Evolutionary conservation across 2,888 invertebrate species (phyloP).

Genomic region (Plutella xylostella): DNA sequence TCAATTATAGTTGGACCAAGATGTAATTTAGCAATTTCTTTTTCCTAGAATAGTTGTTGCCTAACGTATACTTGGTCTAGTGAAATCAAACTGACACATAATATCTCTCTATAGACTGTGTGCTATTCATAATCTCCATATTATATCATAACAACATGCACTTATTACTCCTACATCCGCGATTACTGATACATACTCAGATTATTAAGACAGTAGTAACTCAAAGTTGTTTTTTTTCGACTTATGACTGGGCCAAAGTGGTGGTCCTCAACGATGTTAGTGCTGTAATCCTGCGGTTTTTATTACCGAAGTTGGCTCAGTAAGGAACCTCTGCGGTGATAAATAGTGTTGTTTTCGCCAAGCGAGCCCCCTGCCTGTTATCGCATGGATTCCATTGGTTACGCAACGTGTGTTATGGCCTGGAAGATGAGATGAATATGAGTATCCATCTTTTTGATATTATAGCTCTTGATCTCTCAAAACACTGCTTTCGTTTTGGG

Average conservation of each 20-base stretch:
- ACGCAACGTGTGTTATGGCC: conserved; percentile 1
- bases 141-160: no score
- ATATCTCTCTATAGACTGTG: background rate
- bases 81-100: conserved; percentile 1
- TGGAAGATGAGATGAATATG: no score
- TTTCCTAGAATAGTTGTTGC: conserved; percentile 10
- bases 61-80: conserved; percentile 7
- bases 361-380: conserved; percentile 28
- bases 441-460: no score
- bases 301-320: conserved; percentile 47
- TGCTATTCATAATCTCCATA: no score
- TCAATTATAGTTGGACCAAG: conserved; percentile 43
- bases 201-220: no score
- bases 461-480: no score
- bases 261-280: conserved; percentile 48
- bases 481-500: no score
- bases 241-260: conserved; percentile 52
- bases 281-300: conserved; percentile 56
- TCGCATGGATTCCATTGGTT: conserved; percentile 14
- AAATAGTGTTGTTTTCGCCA: conserved; percentile 66
- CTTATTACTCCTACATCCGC: no score
- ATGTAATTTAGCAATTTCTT: conserved; percentile 36
- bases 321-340: conserved; percentile 51
- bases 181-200: no score
- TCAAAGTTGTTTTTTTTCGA: conserved; percentile 9